These are phyloP conservation scores for Pelobates fuscus DNA, from an alignment of 2,113 vertebrate species.

Conservation along the genomic window DNA sequence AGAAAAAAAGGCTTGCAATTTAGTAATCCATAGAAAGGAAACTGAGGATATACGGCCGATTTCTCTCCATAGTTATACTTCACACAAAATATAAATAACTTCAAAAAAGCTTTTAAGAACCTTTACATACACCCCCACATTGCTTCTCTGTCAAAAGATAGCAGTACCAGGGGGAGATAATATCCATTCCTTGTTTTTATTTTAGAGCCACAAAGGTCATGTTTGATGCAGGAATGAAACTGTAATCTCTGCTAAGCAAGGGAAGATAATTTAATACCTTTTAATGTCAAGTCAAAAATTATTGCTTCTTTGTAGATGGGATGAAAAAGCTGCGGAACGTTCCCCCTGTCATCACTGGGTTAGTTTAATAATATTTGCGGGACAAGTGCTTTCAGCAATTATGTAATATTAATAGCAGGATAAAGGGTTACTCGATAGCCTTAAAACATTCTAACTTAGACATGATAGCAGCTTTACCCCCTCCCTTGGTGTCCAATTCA, in stretches of 20 bases:
- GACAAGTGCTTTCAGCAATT: neutral
- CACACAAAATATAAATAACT: conserved; percentile 31
- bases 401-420: conserved; percentile 2
- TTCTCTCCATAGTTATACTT: conserved; percentile 1
- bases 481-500: neutral
- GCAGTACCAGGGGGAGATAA: conserved; percentile 28
- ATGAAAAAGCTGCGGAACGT: conserved; percentile 4
- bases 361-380: conserved; percentile 5
- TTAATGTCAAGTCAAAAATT: conserved; percentile 40
- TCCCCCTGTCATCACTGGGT: conserved; percentile 8
- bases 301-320: conserved; percentile 6
- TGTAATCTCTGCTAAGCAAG: conserved; percentile 33
- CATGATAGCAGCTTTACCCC: neutral
- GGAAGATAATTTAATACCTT: conserved; percentile 41
- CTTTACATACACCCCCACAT: conserved; percentile 22
- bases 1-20: neutral
- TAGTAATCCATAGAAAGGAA: conserved; percentile 40
- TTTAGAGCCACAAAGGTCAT: conserved; percentile 18
- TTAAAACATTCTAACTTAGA: neutral
- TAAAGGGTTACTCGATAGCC: neutral
- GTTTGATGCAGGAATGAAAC: conserved; percentile 27
- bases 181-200: neutral
- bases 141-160: conserved; percentile 13
- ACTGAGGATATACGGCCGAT: conserved; percentile 20
- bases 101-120: conserved; percentile 43